Evolutionary conservation across 2,797 vertebrate species (phyloP), one percentile per base, ranked within the genome.

Genomic region (Tamandua tetradactyla): DNA sequence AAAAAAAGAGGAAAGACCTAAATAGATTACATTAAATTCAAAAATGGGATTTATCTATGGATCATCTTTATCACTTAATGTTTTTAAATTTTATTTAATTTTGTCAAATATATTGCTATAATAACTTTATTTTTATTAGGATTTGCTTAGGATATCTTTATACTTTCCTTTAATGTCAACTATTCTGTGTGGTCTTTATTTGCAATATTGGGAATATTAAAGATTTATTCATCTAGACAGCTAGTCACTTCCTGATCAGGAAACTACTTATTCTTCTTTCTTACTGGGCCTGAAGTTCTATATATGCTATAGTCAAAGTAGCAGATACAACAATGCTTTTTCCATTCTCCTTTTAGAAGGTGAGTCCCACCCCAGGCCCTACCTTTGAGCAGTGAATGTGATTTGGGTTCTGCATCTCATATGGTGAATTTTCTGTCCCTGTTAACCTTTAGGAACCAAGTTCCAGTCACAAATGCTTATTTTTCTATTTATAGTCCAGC

Each of bases 31-130:
- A 71, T 72, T 35, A 35, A 25, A 35, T 57, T 78, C n/a, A 25
- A 37, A 78, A 55, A 35, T n/a, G 37, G 49, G n/a, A 32, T 37
- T 35, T 55, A 35, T 78, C n/a, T 37, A 25, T 9, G n/a, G 49
- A 25, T 2, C 57, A 79, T 40, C 37, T 79, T 37, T 40, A 76
- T 35, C 15, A 61, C 62, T 80, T 32, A 32, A 44, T 62, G 18
- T 61, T 32, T 44, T 72, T 25, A 42, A 40, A 25, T 74, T 72
- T 44, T 27, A 18, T 79, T 42, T 13, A 30, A 80, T 80, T 61
- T 94, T 94, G 83, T 52, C 35, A 47, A 83, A 47, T 79, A 84
- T 59, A 14, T 88, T 88, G 71, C 57, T 89, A 92, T 84, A 92
- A 83, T 78, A 92, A 61, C 25, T 55, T 78, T 92, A 20, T 55